A percentile compares a stretch with the other conserved stretches of the same genome.
Evolutionary conservation across 2,113 vertebrate species (phyloP).

Genomic region (Thunnus thynnus): DNA sequence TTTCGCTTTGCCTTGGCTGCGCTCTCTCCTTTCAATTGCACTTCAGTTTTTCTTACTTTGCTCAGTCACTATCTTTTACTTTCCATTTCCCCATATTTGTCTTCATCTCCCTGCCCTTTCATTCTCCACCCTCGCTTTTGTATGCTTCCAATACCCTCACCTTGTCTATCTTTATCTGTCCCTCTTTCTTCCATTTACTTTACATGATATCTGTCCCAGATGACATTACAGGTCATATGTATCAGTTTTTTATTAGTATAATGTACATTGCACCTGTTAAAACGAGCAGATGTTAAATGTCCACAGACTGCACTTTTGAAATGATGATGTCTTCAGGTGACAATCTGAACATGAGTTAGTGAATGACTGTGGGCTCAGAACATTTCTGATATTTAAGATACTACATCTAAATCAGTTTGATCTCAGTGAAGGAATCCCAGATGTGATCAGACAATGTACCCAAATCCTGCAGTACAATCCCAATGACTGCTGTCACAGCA

Average conservation of each 20-base stretch:
- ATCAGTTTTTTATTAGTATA: not conserved
- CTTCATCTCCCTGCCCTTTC: slow-evolving; percentile 43
- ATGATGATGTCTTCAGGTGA: not conserved
- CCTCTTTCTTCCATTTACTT: slow-evolving; percentile 10
- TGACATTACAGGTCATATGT: slow-evolving; percentile 3
- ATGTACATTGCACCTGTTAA: slow-evolving; percentile 8
- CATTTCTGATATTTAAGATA: slow-evolving; percentile 7
- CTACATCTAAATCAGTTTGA: slow-evolving; percentile 9
- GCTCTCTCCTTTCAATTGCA: not conserved
- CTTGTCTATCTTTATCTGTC: slow-evolving; percentile 11
- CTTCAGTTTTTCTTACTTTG: slow-evolving; percentile 29
- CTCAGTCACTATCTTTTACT: slow-evolving; percentile 48
- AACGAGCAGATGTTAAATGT: not conserved
- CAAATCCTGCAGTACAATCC: not conserved
- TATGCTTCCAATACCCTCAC: slow-evolving; percentile 8
- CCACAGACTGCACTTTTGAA: not conserved
- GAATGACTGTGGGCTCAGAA: not conserved
- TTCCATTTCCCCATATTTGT: slow-evolving; percentile 49
- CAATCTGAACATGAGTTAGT: slow-evolving; percentile 1
- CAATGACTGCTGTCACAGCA: slow-evolving; percentile 4
- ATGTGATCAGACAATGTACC: slow-evolving; percentile 11
- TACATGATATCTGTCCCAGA: not conserved
- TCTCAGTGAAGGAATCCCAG: not conserved
- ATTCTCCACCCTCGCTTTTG: not conserved
- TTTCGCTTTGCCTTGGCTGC: slow-evolving; percentile 35